A percentile compares a stretch with the other conserved stretches of the same genome.
Evolutionary conservation across 2,888 invertebrate genomes (phyloP).

Genomic region (Idaea biselata): DNA sequence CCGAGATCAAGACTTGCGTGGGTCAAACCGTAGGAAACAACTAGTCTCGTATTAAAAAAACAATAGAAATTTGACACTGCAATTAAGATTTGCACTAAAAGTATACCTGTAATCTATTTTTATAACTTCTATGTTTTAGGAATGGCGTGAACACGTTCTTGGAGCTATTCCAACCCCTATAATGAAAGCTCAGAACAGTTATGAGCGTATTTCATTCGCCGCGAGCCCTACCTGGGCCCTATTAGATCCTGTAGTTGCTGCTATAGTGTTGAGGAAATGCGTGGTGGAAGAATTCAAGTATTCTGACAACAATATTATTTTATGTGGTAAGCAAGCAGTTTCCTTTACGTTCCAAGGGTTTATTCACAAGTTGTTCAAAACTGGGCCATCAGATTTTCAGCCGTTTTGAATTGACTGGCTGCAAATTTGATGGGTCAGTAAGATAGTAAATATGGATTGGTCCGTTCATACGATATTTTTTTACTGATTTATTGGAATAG

Average conservation of each 20-base stretch:
- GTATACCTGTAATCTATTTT: not conserved
- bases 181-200: constrained; percentile 39
- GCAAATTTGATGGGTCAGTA: no score
- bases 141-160: constrained; percentile 41
- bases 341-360: not conserved
- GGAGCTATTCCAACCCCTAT: constrained; percentile 42
- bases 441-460: no score
- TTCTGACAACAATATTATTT: constrained; percentile 39
- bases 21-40: no score
- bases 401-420: no score
- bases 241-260: constrained; percentile 46
- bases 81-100: not conserved
- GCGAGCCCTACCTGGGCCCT: constrained; percentile 29
- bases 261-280: constrained; percentile 31
- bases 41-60: no score
- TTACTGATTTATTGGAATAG: no score
- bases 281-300: constrained; percentile 34
- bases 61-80: not conserved
- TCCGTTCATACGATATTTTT: no score
- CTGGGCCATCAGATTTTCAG: no score
- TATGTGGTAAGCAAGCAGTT: constrained; percentile 45
- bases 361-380: no score
- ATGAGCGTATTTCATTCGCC: constrained; percentile 35
- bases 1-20: no score
- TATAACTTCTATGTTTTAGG: constrained; percentile 29